Evolutionary conservation across 35 echinoderm and acorn worm genomes (phyloP).

Genomic region (Hemicentrotus pulcherrimus): DNA sequence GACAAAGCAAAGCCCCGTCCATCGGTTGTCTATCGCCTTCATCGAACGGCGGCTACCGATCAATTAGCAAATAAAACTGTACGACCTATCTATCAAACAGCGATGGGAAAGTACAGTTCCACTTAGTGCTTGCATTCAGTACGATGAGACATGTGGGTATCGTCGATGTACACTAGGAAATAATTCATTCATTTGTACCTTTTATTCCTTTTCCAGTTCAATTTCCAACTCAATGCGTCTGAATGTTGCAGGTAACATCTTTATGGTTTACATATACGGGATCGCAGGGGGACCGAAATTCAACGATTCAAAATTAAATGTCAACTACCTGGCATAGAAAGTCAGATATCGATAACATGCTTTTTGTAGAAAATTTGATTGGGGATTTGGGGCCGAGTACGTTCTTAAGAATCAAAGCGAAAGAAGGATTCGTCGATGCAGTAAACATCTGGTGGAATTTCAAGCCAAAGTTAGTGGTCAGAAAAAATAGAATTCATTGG

Average conservation of each 20-base stretch:
- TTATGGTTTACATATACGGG: no score
- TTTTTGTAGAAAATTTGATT: neutral
- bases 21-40: neutral
- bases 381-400: neutral
- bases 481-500: no score
- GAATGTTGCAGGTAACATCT: no score
- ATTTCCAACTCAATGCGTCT: no score
- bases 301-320: neutral
- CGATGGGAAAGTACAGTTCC: neutral
- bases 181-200: neutral
- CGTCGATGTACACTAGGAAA: neutral
- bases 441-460: no score
- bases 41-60: neutral
- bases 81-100: neutral
- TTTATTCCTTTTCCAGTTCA: no score
- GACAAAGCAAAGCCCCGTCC: neutral
- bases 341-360: neutral
- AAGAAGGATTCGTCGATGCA: no score
- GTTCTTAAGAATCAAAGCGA: no score
- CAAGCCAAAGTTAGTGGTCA: no score
- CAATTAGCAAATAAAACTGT: neutral
- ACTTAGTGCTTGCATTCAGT: neutral
- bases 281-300: no score
- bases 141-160: neutral
- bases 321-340: neutral